Evolutionary conservation across 2,797 vertebrate genomes (phyloP), one percentile per base, ranked within the genome.

Genomic region (Halcyon badia): DNA sequence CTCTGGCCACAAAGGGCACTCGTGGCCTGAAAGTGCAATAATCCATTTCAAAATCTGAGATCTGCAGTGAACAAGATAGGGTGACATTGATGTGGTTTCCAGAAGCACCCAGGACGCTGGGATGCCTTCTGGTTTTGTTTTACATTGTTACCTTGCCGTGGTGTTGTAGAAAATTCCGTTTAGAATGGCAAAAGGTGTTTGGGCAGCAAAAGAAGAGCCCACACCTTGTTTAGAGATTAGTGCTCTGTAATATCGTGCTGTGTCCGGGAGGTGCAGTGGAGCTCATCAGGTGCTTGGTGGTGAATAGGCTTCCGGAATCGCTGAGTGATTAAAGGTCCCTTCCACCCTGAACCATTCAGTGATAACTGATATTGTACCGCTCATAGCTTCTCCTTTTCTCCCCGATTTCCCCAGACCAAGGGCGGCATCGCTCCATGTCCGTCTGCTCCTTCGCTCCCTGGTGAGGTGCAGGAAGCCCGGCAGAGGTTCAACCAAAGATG

Each of bases 41-140:
- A 83, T 85, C 60, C 95, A 20, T 96, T 95, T 87, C 75, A 71
- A 94, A 84, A 21, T 54, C 84, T 80, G 52, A 91, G 57, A 61
- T 80, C 18, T 83, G 81, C 57, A 78, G 65, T 4, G 30, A 57
- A 6, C 26, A 65, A 57, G 65, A 51, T 39, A 6, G 5, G 3
- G 44, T 91, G 85, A 91, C 69, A 41, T 86, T 87, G 41, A 6
- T 0, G 3, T 68, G 89, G 73, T 76, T 92, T 94, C 41, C 56
- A 83, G 76, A 93, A 80, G 39, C 37, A 64, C 51, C 68, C 35
- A 61, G 84, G 72, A 46, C 0, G 0, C 12, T 57, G 48, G 13
- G 71, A 87, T 24, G 24, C 31, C 71, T 87, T 30, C 75, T 92
- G 87, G n/a, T 26, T 85, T 91, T 60, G 14, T 60, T 91, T 89